These are phyloP conservation scores for Tipula vernalis DNA, from an alignment of 2,888 invertebrate genomes.

Conservation along the genomic window DNA sequence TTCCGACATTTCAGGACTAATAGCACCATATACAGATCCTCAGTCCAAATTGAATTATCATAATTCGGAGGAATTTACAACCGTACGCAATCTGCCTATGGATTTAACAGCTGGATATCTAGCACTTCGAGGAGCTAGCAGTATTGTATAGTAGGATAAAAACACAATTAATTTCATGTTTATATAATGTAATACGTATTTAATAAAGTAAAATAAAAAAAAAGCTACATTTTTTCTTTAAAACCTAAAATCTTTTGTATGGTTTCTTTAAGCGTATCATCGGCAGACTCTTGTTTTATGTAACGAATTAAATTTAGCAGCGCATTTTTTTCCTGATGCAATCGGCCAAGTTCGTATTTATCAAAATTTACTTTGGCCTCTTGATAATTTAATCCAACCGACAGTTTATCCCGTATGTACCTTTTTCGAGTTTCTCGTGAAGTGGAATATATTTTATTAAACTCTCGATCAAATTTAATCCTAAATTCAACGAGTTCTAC, in stretches of 20 bases:
- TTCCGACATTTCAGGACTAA: constrained; percentile 81
- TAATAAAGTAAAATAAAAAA: background rate
- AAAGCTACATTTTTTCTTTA: background rate
- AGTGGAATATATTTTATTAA: background rate
- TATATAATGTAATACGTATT: background rate
- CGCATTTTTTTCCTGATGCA: background rate
- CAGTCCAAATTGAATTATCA: constrained; percentile 78
- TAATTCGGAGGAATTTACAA: constrained; percentile 76
- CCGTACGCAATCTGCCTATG: constrained; percentile 75
- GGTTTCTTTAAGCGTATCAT: background rate
- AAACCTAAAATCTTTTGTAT: background rate
- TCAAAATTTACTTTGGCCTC: background rate
- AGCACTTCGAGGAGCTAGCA: constrained; percentile 69
- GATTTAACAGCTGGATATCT: constrained; percentile 86
- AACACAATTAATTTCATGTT: background rate
- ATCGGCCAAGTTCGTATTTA: background rate
- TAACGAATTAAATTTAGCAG: background rate
- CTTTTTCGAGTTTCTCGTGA: background rate
- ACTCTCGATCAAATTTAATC: background rate
- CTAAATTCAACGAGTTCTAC: background rate
- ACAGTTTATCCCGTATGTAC: background rate
- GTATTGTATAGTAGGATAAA: constrained; percentile 56
- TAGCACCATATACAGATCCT: constrained; percentile 81
- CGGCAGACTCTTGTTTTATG: background rate
- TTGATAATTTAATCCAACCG: background rate